Evolutionary conservation across 2,888 invertebrate species (phyloP), one percentile per base, ranked within the genome.

Genomic region (Craniophora ligustri): DNA sequence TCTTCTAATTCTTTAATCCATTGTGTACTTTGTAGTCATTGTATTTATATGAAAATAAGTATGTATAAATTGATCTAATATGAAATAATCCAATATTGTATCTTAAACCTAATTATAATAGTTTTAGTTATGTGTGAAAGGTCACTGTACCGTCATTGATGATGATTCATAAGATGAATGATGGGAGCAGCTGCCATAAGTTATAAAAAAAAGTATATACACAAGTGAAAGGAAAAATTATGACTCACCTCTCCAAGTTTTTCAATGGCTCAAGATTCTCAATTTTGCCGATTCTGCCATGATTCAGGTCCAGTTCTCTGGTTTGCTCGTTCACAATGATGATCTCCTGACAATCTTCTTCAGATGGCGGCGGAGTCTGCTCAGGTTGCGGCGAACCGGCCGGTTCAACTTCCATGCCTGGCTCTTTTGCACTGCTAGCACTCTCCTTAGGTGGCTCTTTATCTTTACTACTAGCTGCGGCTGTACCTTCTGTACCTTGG

Each of bases 251-350:
- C 92, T 98, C 96, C 32, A 98, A 94, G 65, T 95, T 94, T 28
- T 91, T 94, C 16, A 98, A 88, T 0, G 95, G 95, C 78, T 98
- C 98, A 59, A 99, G 93, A 80, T 98, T 97, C 78, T 97, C 96
- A 60, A 99, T 94, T 84, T 97, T 97, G 2, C 95, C 96, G 62
- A 99, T 96, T 67, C 97, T 94, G 39, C 97, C 96, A 83, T 99
- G 99, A 87, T 98, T 98, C 65, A 99, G 94, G 84, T 99, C 98
- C n/a, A 99, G 87, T 77, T 96, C 96, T 71, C 93, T 91, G 0
- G 95, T 95, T 21, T 95, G 92, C 40, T 96, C 95, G 84, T 96
- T 95, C 26, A 96, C 93, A 26, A 95, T 92, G 34, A 95, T 91
- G 38, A 96, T 94, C 72, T 95, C 95, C 65, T 95, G 95, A 0